Percentiles rank a stretch among this genome's conserved stretches.
phyloP scores from a whole-genome alignment of 2,113 vertebrate genomes.

The Illadopsis cleaveri region DNA sequence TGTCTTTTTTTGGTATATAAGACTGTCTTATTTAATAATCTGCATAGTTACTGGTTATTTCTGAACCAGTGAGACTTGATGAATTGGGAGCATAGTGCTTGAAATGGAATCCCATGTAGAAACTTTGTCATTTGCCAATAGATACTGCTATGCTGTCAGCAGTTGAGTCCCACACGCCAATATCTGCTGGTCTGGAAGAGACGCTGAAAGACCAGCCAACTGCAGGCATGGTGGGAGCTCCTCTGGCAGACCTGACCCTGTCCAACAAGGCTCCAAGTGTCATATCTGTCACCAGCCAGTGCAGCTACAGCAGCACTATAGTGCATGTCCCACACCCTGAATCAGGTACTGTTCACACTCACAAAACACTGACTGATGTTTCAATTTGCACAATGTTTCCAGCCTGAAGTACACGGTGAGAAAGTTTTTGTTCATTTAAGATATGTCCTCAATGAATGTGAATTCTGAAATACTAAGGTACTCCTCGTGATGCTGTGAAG shows the following conservation, averaged over 20 bases:
- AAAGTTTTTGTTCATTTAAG: not conserved
- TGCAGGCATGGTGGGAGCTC: constrained; percentile 67
- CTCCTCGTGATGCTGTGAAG: not conserved
- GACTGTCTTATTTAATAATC: not conserved
- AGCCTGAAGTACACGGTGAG: not conserved
- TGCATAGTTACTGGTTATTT: not conserved
- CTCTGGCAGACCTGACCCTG: constrained; percentile 78
- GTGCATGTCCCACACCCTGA: constrained; percentile 83
- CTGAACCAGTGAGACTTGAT: not conserved
- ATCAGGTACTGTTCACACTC: constrained; percentile 72
- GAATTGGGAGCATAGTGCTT: not conserved
- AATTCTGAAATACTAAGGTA: not conserved
- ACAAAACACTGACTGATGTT: not conserved
- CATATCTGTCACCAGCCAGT: constrained; percentile 84
- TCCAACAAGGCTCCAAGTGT: constrained; percentile 82
- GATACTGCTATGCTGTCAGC: constrained; percentile 45
- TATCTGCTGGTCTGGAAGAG: constrained; percentile 41
- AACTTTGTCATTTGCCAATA: constrained; percentile 19
- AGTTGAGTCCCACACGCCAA: constrained; percentile 58
- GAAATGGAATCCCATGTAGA: not conserved
- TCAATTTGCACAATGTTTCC: not conserved
- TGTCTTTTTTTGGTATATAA: not conserved
- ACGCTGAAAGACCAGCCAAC: not conserved
- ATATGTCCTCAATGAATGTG: accelerated
- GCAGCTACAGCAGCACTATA: constrained; percentile 87